Evolutionary conservation across 2,888 invertebrate species (phyloP).

Genomic region (Eurytoma adleriae): DNA sequence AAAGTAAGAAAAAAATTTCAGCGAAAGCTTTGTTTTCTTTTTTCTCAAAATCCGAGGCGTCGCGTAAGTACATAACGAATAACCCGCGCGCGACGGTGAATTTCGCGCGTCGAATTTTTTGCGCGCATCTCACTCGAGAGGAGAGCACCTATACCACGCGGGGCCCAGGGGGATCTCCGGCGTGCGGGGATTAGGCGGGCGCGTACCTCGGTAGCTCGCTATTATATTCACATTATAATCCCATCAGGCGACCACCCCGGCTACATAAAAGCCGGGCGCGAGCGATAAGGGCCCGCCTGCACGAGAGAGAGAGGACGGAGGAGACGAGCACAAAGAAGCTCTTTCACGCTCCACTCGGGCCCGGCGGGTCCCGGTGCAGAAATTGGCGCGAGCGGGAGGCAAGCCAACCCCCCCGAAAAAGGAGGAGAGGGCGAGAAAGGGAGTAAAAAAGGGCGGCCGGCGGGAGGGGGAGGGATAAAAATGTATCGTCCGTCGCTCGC

Average conservation of each 20-base stretch:
- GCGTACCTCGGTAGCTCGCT: conserved; percentile 72
- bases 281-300: conserved; percentile 22
- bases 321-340: conserved; percentile 10
- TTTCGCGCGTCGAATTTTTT: too few relatives aligned
- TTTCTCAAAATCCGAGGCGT: too few relatives aligned
- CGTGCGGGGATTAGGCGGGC: conserved; percentile 57
- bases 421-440: conserved; percentile 8
- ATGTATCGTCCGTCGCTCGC: not conserved
- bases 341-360: conserved; percentile 13
- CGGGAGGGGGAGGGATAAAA: not conserved
- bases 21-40: too few relatives aligned
- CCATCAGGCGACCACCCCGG: conserved; percentile 71
- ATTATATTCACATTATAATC: conserved; percentile 75
- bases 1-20: too few relatives aligned
- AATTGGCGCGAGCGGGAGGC: not conserved
- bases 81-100: too few relatives aligned
- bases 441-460: not conserved
- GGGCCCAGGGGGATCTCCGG: not conserved
- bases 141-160: not conserved
- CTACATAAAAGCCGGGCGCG: conserved; percentile 13
- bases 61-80: too few relatives aligned
- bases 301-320: not conserved
- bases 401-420: conserved; percentile 11
- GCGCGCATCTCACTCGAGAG: not conserved
- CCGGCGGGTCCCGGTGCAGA: not conserved